A percentile compares a stretch with the other conserved stretches of the same genome.
These are phyloP conservation scores for Pygoscelis adeliae DNA, from an alignment of 2,113 vertebrate species.

Conservation along the genomic window DNA sequence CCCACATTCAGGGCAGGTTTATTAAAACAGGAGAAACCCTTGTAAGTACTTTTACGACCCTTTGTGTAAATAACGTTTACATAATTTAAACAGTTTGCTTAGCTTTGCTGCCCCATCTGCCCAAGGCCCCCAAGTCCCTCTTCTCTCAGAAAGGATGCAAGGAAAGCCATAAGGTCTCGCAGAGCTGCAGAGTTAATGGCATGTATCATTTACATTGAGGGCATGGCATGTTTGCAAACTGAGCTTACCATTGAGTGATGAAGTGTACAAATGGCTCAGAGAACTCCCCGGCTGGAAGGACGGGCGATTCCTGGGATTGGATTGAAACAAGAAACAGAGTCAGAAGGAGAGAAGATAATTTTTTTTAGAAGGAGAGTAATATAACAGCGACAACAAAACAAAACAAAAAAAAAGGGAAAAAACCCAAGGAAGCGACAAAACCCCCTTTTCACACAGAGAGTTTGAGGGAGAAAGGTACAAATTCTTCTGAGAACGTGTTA, in stretches of 20 bases:
- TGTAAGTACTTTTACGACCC: conserved; percentile 63
- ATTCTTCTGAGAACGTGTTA: conserved; percentile 36
- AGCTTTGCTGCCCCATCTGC: conserved; percentile 76
- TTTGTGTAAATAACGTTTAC: conserved; percentile 89
- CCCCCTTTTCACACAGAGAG: not conserved
- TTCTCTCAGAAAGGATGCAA: conserved; percentile 63
- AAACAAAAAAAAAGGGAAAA: not conserved
- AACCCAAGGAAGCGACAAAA: not conserved
- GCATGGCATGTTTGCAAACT: conserved; percentile 70
- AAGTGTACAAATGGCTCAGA: conserved; percentile 97
- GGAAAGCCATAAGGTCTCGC: conserved; percentile 71
- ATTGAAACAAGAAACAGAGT: conserved; percentile 25
- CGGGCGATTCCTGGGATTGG: conserved; percentile 89
- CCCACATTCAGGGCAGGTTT: conserved; percentile 26
- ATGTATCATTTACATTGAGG: conserved; percentile 79
- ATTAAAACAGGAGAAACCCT: conserved; percentile 68
- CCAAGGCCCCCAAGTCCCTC: conserved; percentile 76
- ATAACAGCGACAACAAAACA: not conserved
- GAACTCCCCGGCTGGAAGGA: conserved; percentile 94
- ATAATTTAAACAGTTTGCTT: conserved; percentile 85
- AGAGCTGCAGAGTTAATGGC: conserved; percentile 71
- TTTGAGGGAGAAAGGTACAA: not conserved
- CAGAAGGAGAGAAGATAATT: conserved; percentile 40
- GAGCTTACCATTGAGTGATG: conserved; percentile 98
- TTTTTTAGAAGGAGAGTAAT: not conserved